Percentiles rank a stretch among this genome's conserved stretches.
Conservation (phyloP, 2,888 invertebrate species). For the Hoplodrina ambigua region DNA sequence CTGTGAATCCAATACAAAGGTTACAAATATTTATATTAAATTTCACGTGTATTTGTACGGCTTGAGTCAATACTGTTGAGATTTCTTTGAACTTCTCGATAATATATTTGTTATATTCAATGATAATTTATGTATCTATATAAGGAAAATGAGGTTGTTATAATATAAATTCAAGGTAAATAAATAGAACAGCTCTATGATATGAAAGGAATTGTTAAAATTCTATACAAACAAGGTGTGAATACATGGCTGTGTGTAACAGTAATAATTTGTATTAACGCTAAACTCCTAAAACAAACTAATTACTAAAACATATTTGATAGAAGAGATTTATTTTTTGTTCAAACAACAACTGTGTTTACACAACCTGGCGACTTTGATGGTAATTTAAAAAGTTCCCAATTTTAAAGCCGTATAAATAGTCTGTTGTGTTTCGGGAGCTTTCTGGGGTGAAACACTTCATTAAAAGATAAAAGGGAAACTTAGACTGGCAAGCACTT, state of each 20-base stretch:
- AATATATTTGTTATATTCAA: slow-evolving; percentile 1
- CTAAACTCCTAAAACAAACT: slow-evolving; percentile 37
- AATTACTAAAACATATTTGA: slow-evolving; percentile 31
- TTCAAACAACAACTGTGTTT: slow-evolving; percentile 42
- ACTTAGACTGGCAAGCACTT: slow-evolving; percentile 61
- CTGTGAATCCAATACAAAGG: slow-evolving; percentile 25
- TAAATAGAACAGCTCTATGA: neutral
- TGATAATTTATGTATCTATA: neutral
- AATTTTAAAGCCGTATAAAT: slow-evolving; percentile 58
- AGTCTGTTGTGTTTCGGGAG: slow-evolving; percentile 53
- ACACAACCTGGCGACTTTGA: slow-evolving; percentile 54
- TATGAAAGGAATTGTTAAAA: slow-evolving; percentile 29
- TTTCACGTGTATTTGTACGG: slow-evolving; percentile 15
- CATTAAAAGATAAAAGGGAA: slow-evolving; percentile 74
- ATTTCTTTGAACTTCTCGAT: slow-evolving; percentile 15
- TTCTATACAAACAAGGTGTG: slow-evolving; percentile 28
- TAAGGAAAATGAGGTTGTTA: neutral
- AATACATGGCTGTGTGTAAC: slow-evolving; percentile 22
- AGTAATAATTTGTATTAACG: slow-evolving; percentile 20
- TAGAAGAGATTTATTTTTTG: slow-evolving; percentile 29
- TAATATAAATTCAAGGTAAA: slow-evolving; percentile 14
- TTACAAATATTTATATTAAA: slow-evolving; percentile 28
- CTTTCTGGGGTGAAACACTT: slow-evolving; percentile 67
- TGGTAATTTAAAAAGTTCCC: slow-evolving; percentile 57
- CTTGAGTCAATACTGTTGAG: slow-evolving; percentile 1